Evolutionary conservation across 2,888 invertebrate species (phyloP), one percentile per base, ranked within the genome.

Genomic region (Trissolcus brochymenae): DNA sequence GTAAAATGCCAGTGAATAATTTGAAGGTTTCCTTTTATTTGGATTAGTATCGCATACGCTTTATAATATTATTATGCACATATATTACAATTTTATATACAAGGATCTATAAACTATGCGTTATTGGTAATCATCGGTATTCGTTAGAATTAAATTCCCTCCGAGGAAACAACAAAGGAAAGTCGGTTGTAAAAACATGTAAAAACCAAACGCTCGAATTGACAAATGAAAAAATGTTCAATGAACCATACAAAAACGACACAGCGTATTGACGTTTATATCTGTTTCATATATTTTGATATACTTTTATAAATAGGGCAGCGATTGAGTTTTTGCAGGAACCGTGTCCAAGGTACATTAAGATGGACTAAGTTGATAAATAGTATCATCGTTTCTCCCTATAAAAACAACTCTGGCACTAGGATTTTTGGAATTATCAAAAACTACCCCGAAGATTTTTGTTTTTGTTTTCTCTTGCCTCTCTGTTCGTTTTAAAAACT

Each of bases 21-120:
- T 85, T 84, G 81, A 81, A 86, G 85, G 85, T 83, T 85, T 84
- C 83, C 85, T 82, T 86, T 86, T 87, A 88, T 88, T 88, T 84
- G 86, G 84, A 85, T 86, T 84, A 84, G 82, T 83, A 80, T 84
- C 81, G 84, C 83, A 81, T 81, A 81, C 79, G 81, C 80, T 86
- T 85, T 83, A 85, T 85, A 84, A 85, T 83, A 84, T 86, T 86
- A 84, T 84, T 88, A 88, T 88, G 86, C 87, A 88, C 88, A 88
- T 88, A 88, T 88, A 82, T 87, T 88, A 88, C 88, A 88, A 81
- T 84, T 84, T 84, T 86, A 88, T 88, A 82, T 87, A 88, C 87
- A 87, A 85, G 86, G 85, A 84, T 79, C 83, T 87, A 85, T 86
- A 84, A 84, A 85, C 83, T 84, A 86, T 80, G 80, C 75, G 80